These are phyloP conservation scores for Odontomyia ornata DNA, from an alignment of 2,888 invertebrate genomes.

Conservation along the genomic window DNA sequence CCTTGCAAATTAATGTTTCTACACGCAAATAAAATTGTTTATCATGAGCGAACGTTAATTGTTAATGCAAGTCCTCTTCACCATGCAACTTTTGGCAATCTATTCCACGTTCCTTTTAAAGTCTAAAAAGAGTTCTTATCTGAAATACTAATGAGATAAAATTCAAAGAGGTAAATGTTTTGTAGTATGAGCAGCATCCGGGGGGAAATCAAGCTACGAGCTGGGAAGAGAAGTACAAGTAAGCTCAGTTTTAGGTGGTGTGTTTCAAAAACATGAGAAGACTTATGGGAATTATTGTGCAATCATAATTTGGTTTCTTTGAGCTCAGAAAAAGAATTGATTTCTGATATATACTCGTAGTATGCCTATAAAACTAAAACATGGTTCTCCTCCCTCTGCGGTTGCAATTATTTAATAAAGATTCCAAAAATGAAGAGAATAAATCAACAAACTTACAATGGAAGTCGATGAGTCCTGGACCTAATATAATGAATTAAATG, in stretches of 20 bases:
- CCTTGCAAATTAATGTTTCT: neutral
- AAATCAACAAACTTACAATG: neutral
- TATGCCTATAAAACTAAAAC: no score
- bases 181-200: neutral
- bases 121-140: constrained; percentile 27
- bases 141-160: constrained; percentile 38
- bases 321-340: neutral
- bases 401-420: neutral
- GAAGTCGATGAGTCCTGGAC: constrained; percentile 34
- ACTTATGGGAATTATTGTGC: neutral
- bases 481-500: constrained; percentile 1
- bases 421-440: neutral
- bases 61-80: constrained; percentile 32
- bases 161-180: neutral
- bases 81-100: neutral
- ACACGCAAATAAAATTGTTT: neutral
- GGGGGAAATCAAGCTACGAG: neutral
- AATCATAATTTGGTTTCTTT: neutral
- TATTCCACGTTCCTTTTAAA: constrained; percentile 27
- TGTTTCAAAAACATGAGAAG: neutral
- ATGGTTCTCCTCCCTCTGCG: no score
- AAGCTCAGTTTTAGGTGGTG: neutral
- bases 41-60: constrained; percentile 18
- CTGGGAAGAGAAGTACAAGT: neutral
- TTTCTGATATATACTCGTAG: no score